These are phyloP conservation scores for Thalassarche chlororhynchos DNA, from an alignment of 2,113 vertebrate species.

Conservation along the genomic window DNA sequence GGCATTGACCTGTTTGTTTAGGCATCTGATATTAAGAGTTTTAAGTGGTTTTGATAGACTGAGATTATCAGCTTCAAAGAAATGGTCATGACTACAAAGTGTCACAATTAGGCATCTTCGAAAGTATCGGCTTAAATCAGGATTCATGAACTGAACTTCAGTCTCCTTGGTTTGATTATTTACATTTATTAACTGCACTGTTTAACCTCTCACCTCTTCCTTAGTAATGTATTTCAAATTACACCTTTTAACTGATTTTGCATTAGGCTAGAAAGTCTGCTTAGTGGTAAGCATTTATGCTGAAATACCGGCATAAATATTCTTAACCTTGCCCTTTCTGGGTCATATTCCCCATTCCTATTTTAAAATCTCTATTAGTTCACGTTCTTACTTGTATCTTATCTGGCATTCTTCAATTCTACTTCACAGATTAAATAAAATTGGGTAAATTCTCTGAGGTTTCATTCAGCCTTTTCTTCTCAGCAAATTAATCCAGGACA, in stretches of 20 bases:
- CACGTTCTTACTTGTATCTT: background rate
- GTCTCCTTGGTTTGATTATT: background rate
- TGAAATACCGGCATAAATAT: background rate
- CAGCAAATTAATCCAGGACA: conserved; percentile 43
- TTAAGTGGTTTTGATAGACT: background rate
- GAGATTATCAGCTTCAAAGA: background rate
- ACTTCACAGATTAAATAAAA: conserved; percentile 21
- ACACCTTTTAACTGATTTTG: conserved; percentile 36
- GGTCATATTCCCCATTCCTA: background rate
- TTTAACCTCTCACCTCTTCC: conserved; percentile 4
- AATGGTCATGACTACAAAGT: background rate
- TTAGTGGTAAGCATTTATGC: background rate
- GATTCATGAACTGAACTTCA: background rate
- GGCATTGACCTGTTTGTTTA: background rate
- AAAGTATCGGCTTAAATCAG: background rate
- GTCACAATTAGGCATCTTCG: background rate
- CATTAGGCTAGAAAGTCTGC: background rate
- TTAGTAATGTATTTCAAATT: background rate
- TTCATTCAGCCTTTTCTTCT: conserved; percentile 35
- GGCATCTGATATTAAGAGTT: background rate
- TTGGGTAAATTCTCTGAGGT: conserved; percentile 33
- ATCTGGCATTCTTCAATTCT: conserved; percentile 4
- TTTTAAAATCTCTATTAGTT: conserved; percentile 20
- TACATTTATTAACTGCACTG: background rate
- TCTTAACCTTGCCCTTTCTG: background rate